Percentiles rank a stretch among this genome's conserved stretches.
Conservation (phyloP, 2,113 vertebrate species). For the Crotalus helleri region DNA sequence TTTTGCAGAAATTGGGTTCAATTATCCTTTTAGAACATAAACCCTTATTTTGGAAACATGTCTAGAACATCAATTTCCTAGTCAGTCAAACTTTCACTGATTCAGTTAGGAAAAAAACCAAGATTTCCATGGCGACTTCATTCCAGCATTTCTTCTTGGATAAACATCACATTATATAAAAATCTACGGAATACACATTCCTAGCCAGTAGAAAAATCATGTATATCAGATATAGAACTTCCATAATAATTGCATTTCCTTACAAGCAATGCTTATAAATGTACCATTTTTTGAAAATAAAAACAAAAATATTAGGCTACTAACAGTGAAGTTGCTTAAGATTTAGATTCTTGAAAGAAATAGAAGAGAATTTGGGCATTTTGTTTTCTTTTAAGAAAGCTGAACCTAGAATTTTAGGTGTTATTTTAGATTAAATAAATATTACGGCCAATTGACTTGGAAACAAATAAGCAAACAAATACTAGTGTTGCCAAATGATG, state of each 20-base stretch:
- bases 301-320: not conserved
- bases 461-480: not conserved
- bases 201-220: not conserved
- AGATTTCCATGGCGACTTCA: not conserved
- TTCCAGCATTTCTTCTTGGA: not conserved
- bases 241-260: not conserved
- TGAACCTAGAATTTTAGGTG: not conserved
- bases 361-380: not conserved
- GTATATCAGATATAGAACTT: not conserved
- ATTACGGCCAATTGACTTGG: too few species aligned
- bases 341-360: not conserved
- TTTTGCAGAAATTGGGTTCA: not conserved
- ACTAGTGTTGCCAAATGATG: not conserved
- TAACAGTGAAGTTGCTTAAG: not conserved
- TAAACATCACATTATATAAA: not conserved
- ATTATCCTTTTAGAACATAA: not conserved
- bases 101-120: not conserved
- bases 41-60: not conserved
- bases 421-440: not conserved
- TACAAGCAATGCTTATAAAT: not conserved
- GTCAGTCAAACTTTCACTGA: not conserved
- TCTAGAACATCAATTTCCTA: not conserved
- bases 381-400: not conserved
- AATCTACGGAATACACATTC: not conserved
- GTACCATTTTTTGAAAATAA: too few species aligned